These are phyloP conservation scores for Vimba vimba DNA, from an alignment of 2,113 vertebrate species.

Conservation along the genomic window DNA sequence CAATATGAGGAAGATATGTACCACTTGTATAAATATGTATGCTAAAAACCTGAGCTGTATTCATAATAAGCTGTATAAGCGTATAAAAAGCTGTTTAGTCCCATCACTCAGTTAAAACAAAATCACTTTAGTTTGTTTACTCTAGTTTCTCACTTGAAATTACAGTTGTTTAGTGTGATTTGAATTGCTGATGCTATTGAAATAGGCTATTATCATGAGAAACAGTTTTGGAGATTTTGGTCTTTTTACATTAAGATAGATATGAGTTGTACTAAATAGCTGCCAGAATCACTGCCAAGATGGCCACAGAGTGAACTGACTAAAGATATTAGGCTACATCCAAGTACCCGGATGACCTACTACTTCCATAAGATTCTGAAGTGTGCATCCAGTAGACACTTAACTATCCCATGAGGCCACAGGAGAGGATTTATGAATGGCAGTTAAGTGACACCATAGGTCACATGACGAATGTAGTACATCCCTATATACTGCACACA, in stretches of 20 bases:
- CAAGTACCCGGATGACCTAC: neutral
- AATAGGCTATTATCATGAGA: neutral
- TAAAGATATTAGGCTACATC: neutral
- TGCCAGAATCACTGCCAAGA: neutral
- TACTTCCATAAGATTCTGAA: neutral
- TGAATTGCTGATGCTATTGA: slow-evolving; percentile 1
- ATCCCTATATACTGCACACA: neutral
- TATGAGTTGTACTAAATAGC: neutral
- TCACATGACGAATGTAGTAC: neutral
- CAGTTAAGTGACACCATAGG: neutral
- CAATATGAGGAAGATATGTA: neutral
- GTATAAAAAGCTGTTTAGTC: too few relatives aligned
- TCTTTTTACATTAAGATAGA: neutral
- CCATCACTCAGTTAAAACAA: neutral
- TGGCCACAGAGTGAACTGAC: neutral
- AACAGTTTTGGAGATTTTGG: neutral
- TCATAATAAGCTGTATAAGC: too few relatives aligned
- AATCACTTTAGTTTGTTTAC: neutral
- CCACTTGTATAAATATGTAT: neutral
- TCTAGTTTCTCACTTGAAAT: neutral
- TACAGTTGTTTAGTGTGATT: neutral
- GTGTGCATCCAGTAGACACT: neutral
- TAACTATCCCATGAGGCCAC: neutral
- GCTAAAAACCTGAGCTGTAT: neutral
- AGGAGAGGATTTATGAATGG: too few relatives aligned